phyloP scores from a whole-genome alignment of 2,888 invertebrate species.

The Melinopterus prodromus region DNA sequence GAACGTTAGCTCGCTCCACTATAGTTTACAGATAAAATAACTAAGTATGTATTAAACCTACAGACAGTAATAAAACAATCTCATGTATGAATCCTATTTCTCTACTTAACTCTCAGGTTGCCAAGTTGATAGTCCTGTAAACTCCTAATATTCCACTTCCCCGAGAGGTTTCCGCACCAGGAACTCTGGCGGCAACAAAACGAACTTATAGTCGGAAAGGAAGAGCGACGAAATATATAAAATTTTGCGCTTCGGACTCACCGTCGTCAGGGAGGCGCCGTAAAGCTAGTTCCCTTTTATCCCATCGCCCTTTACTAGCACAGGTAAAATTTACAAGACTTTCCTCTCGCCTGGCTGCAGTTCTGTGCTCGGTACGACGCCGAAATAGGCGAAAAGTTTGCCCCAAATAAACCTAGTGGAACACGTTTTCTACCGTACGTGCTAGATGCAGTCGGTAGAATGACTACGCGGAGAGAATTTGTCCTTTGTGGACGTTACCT shows the following conservation, averaged over 20 bases:
- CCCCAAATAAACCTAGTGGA: not conserved
- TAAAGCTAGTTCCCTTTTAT: slow-evolving; percentile 4
- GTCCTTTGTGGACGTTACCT: too few species aligned
- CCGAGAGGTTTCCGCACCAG: not conserved
- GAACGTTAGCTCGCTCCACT: too few species aligned
- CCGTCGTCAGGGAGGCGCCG: not conserved
- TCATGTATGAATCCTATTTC: not conserved
- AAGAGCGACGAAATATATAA: not conserved
- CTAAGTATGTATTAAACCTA: too few species aligned
- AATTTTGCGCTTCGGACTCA: not conserved
- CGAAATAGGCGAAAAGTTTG: not conserved
- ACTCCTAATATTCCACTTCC: slow-evolving; percentile 4
- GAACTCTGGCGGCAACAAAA: not conserved
- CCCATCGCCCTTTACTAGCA: not conserved
- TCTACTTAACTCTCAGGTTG: not conserved
- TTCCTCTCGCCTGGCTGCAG: not conserved
- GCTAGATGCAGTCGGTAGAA: not conserved
- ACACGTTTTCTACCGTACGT: slow-evolving; percentile 4
- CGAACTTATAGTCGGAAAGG: not conserved
- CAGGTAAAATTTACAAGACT: not conserved
- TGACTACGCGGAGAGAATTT: too few species aligned
- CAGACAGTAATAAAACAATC: too few species aligned
- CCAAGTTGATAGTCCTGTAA: not conserved
- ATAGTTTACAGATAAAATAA: too few species aligned
- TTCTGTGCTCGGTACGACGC: not conserved